Evolutionary conservation across 2,797 vertebrate genomes (phyloP).

Genomic region (Schizopygopsis malacanthus): DNA sequence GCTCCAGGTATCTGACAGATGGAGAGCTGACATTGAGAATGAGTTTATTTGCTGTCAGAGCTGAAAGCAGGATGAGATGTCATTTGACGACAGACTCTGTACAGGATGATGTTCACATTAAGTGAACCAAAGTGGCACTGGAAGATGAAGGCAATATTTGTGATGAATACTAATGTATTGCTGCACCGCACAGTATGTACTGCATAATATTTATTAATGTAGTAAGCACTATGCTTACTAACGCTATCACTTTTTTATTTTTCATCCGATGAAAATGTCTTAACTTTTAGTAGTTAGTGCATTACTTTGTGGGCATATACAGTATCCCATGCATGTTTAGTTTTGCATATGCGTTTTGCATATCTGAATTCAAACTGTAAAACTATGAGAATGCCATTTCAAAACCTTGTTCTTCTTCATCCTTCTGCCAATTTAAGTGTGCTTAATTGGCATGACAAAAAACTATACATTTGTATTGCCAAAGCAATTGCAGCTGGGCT

Average conservation of each 20-base stretch:
- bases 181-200: neutral
- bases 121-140: slow-evolving; percentile 34
- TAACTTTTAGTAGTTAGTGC: neutral
- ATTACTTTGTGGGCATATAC: neutral
- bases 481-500: too few relatives aligned
- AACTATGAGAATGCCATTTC: neutral
- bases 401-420: slow-evolving; percentile 17
- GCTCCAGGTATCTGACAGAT: slow-evolving; percentile 36
- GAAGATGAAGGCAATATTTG: slow-evolving; percentile 33
- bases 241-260: neutral
- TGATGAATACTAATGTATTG: slow-evolving; percentile 4
- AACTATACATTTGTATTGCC: too few relatives aligned
- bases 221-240: neutral
- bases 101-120: slow-evolving; percentile 48
- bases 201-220: neutral
- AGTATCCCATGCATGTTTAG: neutral
- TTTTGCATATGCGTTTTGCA: slow-evolving; percentile 6
- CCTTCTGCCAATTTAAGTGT: neutral
- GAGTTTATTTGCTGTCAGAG: slow-evolving; percentile 46
- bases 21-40: slow-evolving; percentile 44
- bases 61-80: slow-evolving; percentile 35
- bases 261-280: neutral
- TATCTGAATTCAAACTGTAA: neutral
- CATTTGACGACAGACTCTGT: slow-evolving; percentile 41
- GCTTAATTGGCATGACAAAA: too few relatives aligned